phyloP scores from a whole-genome alignment of 2,888 invertebrate species.

The Plebejus argus region DNA sequence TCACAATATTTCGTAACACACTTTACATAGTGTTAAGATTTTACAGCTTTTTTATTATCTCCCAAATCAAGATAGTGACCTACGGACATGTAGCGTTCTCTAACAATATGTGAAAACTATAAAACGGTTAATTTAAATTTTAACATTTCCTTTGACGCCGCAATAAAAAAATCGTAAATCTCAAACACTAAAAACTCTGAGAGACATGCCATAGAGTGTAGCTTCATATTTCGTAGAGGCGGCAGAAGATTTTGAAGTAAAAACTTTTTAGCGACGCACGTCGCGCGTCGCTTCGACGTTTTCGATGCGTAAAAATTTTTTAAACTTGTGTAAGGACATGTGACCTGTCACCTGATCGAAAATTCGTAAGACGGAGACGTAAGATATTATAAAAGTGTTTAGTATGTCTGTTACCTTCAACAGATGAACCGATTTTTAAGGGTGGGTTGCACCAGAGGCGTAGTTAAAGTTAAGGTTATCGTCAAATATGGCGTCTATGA shows the following conservation, averaged over 20 bases:
- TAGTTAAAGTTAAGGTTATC: too few species aligned
- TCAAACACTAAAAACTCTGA: slow-evolving; percentile 19
- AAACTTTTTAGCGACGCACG: too few species aligned
- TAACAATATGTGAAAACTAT: slow-evolving; percentile 19
- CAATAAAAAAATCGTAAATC: slow-evolving; percentile 28
- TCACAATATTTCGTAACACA: background rate
- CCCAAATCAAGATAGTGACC: background rate
- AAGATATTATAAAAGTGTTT: too few species aligned
- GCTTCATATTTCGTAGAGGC: background rate
- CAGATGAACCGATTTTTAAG: too few species aligned
- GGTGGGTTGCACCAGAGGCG: too few species aligned
- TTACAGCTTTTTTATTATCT: slow-evolving; percentile 5
- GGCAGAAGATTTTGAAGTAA: background rate
- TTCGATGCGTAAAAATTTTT: too few species aligned
- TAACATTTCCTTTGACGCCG: slow-evolving; percentile 16
- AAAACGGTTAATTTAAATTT: slow-evolving; percentile 14
- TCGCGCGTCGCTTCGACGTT: too few species aligned
- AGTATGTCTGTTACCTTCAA: too few species aligned
- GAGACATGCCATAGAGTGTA: background rate
- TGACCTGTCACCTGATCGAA: too few species aligned
- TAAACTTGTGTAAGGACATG: too few species aligned
- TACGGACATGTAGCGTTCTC: background rate
- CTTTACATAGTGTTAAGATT: background rate
- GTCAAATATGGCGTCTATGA: too few species aligned
- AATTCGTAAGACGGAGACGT: too few species aligned